phyloP scores from a whole-genome alignment of 2,113 vertebrate species.

The Nesoenas mayeri region DNA sequence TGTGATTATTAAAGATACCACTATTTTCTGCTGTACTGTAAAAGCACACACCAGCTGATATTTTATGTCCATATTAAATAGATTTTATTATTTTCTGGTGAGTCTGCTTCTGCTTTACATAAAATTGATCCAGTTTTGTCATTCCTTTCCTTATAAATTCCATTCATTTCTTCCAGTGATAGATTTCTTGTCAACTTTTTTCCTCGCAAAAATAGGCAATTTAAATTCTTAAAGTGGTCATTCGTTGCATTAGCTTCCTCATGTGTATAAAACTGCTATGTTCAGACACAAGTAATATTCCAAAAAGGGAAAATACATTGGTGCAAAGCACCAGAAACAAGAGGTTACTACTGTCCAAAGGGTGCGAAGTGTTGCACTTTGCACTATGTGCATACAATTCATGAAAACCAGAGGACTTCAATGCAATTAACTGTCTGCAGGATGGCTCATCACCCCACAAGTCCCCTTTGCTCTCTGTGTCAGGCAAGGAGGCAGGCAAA shows the following conservation, averaged over 20 bases:
- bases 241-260: not conserved
- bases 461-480: not conserved
- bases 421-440: not conserved
- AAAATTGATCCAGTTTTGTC: not conserved
- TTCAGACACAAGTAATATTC: not conserved
- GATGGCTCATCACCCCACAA: not conserved
- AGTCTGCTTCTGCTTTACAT: not conserved
- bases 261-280: not conserved
- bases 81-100: not conserved
- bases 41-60: not conserved
- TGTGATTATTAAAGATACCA: not conserved
- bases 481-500: not conserved
- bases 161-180: too few species aligned
- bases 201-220: not conserved
- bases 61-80: not conserved
- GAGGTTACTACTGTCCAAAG: not conserved
- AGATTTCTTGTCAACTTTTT: not conserved
- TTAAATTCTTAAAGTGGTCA: not conserved
- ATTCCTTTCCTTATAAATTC: too few species aligned
- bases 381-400: not conserved
- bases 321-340: not conserved
- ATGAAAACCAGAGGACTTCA: not conserved
- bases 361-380: not conserved
- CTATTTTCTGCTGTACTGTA: not conserved
- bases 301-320: not conserved